phyloP scores from a whole-genome alignment of 2,888 invertebrate genomes.

The Cryptus armator region DNA sequence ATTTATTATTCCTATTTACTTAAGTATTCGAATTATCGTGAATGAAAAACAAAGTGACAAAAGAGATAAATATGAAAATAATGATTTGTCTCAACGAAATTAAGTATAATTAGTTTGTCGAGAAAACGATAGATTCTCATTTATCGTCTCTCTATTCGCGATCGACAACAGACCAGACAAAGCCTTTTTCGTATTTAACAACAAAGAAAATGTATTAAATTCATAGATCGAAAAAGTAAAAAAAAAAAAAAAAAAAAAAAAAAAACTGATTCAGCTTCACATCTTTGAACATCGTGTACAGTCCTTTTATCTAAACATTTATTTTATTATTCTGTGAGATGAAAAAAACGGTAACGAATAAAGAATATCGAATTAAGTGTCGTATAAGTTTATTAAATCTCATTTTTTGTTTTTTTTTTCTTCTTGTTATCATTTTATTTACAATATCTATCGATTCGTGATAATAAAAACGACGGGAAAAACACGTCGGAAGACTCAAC shows the following conservation, averaged over 20 bases:
- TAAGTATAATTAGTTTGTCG: constrained; percentile 45
- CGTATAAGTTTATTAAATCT: constrained; percentile 38
- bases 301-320: constrained; percentile 74
- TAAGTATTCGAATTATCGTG: constrained; percentile 35
- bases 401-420: constrained; percentile 15
- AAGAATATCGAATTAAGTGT: constrained; percentile 65
- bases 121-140: constrained; percentile 43
- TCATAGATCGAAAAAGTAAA: constrained; percentile 9
- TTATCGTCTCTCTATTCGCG: constrained; percentile 11
- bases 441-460: constrained; percentile 9
- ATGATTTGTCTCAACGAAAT: constrained; percentile 35
- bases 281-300: constrained; percentile 73
- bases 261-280: constrained; percentile 47
- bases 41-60: constrained; percentile 51
- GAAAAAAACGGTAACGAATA: constrained; percentile 65
- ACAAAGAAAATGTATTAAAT: constrained; percentile 13
- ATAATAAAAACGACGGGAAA: constrained; percentile 11
- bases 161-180: constrained; percentile 3
- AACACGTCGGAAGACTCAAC: constrained; percentile 11
- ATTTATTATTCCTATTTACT: constrained; percentile 56
- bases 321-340: constrained; percentile 78
- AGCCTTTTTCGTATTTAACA: constrained; percentile 32
- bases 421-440: background rate
- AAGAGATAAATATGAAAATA: constrained; percentile 32
- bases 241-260: constrained; percentile 47